These are phyloP conservation scores for Microtus oregoni DNA, from an alignment of 2,113 vertebrate species.

Conservation along the genomic window DNA sequence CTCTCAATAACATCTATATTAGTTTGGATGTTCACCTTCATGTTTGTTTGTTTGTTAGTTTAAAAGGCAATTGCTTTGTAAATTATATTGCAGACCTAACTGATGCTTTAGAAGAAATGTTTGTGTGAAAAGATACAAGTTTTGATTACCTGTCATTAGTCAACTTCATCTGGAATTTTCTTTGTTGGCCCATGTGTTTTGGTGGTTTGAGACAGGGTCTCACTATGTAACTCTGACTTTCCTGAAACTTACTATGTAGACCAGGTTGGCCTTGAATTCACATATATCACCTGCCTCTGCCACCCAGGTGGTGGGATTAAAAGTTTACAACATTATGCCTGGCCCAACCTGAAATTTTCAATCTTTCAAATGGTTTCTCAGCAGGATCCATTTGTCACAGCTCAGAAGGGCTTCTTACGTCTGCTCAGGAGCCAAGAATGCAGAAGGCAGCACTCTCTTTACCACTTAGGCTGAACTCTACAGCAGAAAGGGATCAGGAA, in stretches of 20 bases:
- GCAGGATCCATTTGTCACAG: background rate
- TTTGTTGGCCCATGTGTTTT: background rate
- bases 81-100: background rate
- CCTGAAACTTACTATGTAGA: background rate
- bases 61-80: background rate
- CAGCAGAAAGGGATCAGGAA: background rate
- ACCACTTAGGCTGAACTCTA: background rate
- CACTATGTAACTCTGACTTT: background rate
- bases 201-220: background rate
- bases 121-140: background rate
- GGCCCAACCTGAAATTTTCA: background rate
- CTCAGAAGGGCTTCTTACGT: background rate
- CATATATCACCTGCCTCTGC: background rate
- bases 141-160: background rate
- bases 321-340: background rate
- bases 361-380: background rate
- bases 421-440: background rate
- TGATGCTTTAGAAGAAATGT: background rate
- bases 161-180: background rate
- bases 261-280: background rate
- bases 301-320: background rate
- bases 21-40: background rate
- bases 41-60: background rate
- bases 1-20: background rate
- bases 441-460: background rate